phyloP scores from a whole-genome alignment of 2,113 vertebrate genomes.

The Podarcis cretensis region DNA sequence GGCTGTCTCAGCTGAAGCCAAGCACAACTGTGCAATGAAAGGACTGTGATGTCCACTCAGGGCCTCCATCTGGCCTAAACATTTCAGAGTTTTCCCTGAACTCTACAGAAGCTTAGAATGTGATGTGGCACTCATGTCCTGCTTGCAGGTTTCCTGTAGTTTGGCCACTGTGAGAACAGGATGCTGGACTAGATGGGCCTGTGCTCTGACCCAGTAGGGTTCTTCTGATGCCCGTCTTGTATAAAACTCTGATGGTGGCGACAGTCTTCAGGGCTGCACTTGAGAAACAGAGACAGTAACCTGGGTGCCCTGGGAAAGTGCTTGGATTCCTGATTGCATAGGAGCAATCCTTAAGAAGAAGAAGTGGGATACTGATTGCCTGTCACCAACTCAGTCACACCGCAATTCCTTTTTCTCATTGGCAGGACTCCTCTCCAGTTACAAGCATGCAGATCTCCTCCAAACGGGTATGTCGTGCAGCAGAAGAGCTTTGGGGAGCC shows the following conservation, averaged over 20 bases:
- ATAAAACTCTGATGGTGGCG: not conserved
- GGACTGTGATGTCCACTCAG: not conserved
- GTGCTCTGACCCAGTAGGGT: too few relatives aligned
- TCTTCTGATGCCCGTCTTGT: not conserved
- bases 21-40: not conserved
- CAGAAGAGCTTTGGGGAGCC: not conserved
- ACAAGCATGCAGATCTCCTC: slow-evolving; percentile 95
- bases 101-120: too few relatives aligned
- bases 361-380: fast-evolving
- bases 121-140: not conserved
- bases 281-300: not conserved
- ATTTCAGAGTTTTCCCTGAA: not conserved
- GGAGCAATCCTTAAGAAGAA: not conserved
- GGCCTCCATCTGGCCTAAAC: not conserved
- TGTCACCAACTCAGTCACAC: fast-evolving
- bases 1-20: too few relatives aligned
- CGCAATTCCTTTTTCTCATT: not conserved
- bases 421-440: slow-evolving; percentile 87
- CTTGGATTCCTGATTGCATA: not conserved
- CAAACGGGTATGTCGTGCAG: slow-evolving; percentile 84
- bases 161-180: too few relatives aligned
- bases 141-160: too few relatives aligned
- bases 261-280: not conserved
- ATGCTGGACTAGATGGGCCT: too few relatives aligned
- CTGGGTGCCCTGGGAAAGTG: not conserved